A percentile compares a stretch with the other conserved stretches of the same genome.
These are phyloP conservation scores for Leptodactylus fuscus DNA, from an alignment of 2,113 vertebrate genomes.

Conservation along the genomic window DNA sequence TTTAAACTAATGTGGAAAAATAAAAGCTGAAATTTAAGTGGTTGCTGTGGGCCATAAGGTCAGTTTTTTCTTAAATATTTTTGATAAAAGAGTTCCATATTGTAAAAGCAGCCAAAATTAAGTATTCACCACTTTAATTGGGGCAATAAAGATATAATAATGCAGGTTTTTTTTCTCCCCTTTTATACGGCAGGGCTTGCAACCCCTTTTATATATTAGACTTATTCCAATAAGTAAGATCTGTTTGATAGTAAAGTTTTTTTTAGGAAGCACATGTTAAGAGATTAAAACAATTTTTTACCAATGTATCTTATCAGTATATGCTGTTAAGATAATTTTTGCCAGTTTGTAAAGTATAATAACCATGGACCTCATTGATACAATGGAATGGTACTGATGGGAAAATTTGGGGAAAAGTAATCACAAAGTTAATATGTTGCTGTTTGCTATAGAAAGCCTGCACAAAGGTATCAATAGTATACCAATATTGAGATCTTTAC, in stretches of 20 bases:
- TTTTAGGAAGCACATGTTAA: background rate
- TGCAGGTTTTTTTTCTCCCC: too few species aligned
- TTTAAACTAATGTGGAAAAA: background rate
- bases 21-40: background rate
- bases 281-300: background rate
- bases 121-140: too few species aligned
- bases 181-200: too few species aligned
- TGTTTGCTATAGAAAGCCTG: background rate
- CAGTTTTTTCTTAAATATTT: too few species aligned
- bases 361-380: background rate
- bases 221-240: too few species aligned
- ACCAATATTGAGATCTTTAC: background rate
- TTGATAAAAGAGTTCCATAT: too few species aligned
- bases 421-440: background rate
- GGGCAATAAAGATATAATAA: too few species aligned
- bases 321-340: background rate
- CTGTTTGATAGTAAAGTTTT: background rate
- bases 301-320: background rate
- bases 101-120: background rate
- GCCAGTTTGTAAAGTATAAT: background rate
- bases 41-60: background rate
- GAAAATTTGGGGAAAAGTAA: background rate
- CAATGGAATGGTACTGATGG: background rate
- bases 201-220: background rate
- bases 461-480: background rate